Percentiles rank a stretch among this genome's conserved stretches.
phyloP scores from a whole-genome alignment of 2,797 vertebrate species.

The Amniataba percoides region DNA sequence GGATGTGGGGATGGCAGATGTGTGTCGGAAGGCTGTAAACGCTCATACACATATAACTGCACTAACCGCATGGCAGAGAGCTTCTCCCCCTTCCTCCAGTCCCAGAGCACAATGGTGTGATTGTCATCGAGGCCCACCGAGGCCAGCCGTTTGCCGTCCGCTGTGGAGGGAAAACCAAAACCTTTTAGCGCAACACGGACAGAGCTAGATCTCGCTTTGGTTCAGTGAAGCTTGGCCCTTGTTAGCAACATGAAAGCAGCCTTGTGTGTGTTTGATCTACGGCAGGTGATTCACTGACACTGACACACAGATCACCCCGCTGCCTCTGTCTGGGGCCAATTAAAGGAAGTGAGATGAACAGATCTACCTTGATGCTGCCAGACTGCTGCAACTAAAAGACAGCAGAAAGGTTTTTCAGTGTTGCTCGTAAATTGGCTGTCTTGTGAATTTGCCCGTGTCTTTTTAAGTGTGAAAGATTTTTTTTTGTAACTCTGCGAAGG shows the following conservation, averaged over 20 bases:
- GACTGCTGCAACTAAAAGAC: constrained; percentile 36
- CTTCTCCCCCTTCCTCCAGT: constrained; percentile 99
- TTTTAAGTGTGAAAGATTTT: constrained; percentile 28
- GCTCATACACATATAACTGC: constrained; percentile 1
- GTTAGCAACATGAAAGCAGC: constrained; percentile 70
- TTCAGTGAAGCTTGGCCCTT: constrained; percentile 52
- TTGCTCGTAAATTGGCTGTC: constrained; percentile 54
- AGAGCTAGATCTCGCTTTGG: constrained; percentile 33
- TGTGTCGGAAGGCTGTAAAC: constrained; percentile 21
- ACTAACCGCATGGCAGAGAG: constrained; percentile 93
- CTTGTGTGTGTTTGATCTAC: constrained; percentile 56
- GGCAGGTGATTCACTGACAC: constrained; percentile 64
- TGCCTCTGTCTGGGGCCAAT: constrained; percentile 66
- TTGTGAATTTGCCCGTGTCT: constrained; percentile 41
- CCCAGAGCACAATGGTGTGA: constrained; percentile 96
- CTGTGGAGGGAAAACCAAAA: constrained; percentile 77
- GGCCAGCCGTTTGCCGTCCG: constrained; percentile 95
- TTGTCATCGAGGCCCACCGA: constrained; percentile 97
- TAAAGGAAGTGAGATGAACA: constrained; percentile 63
- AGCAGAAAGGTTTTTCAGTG: constrained; percentile 31
- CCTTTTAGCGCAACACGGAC: constrained; percentile 42
- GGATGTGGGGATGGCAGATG: constrained; percentile 26
- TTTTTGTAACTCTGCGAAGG: constrained; percentile 28
- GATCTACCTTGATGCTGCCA: constrained; percentile 60
- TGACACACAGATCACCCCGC: constrained; percentile 60